phyloP scores from a whole-genome alignment of 2,888 invertebrate species.

The Allophyes oxyacanthae region DNA sequence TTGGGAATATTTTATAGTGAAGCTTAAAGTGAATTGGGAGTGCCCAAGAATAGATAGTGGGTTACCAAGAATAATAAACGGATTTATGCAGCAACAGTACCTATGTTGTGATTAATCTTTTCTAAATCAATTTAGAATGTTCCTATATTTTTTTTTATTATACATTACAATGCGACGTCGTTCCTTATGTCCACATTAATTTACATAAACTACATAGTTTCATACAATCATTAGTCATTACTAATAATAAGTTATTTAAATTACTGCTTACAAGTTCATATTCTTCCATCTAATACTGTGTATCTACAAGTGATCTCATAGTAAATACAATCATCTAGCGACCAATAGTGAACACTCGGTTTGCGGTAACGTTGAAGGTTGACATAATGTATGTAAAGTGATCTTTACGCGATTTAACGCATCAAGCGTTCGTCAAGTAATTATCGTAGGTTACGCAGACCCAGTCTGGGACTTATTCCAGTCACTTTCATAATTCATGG shows the following conservation, averaged over 20 bases:
- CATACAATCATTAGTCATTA: too few relatives aligned
- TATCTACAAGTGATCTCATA: slow-evolving; percentile 6
- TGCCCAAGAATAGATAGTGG: slow-evolving; percentile 32
- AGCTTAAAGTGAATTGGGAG: slow-evolving; percentile 10
- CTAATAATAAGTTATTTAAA: neutral
- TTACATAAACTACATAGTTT: too few relatives aligned
- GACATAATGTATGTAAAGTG: slow-evolving; percentile 27
- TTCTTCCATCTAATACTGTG: too few relatives aligned
- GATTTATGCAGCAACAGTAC: too few relatives aligned
- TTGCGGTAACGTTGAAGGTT: slow-evolving; percentile 37
- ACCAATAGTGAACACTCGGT: slow-evolving; percentile 18
- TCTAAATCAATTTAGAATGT: too few relatives aligned
- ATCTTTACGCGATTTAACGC: slow-evolving; percentile 15
- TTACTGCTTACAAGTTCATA: too few relatives aligned
- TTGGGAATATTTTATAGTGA: slow-evolving; percentile 23
- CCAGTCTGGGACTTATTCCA: slow-evolving; percentile 25
- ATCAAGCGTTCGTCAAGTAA: slow-evolving; percentile 22
- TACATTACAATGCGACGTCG: too few relatives aligned
- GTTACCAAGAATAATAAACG: slow-evolving; percentile 17
- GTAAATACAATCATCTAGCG: neutral
- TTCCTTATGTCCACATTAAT: too few relatives aligned
- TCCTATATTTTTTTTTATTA: too few relatives aligned
- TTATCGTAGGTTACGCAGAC: slow-evolving; percentile 18
- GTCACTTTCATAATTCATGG: neutral
- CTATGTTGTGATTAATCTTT: too few relatives aligned